A percentile compares a stretch with the other conserved stretches of the same genome.
phyloP scores from a whole-genome alignment of 2,888 invertebrate genomes.

The Oscheius sp. region DNA sequence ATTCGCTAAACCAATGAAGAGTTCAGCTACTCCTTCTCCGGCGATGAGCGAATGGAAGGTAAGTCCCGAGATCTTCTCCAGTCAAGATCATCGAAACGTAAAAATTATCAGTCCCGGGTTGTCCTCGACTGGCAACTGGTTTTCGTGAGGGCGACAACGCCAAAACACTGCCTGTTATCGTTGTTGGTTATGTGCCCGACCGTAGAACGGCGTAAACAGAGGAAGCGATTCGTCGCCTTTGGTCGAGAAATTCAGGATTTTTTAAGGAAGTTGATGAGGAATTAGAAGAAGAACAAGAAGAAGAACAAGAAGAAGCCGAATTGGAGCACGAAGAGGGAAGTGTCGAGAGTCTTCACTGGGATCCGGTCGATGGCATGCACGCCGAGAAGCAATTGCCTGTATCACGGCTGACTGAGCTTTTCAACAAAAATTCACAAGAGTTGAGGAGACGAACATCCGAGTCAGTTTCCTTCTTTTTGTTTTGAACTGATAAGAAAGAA shows the following conservation, averaged over 20 bases:
- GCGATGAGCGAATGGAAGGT: constrained; percentile 61
- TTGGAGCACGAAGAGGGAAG: constrained; percentile 41
- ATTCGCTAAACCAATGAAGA: constrained; percentile 44
- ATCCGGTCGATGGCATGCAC: constrained; percentile 68
- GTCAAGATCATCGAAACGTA: too few species aligned
- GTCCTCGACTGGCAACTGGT: constrained; percentile 18
- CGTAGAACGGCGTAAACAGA: neutral
- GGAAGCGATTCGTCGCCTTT: too few species aligned
- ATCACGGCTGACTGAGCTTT: constrained; percentile 51
- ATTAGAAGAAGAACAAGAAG: constrained; percentile 35
- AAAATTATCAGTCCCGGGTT: neutral
- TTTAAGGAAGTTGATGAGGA: constrained; percentile 28
- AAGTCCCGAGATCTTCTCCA: too few species aligned
- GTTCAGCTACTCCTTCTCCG: constrained; percentile 40
- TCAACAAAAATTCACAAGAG: constrained; percentile 23
- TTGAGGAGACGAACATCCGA: constrained; percentile 24
- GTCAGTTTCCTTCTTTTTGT: constrained; percentile 5
- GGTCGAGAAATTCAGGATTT: too few species aligned
- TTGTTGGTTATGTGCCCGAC: neutral
- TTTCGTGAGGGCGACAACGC: constrained; percentile 11
- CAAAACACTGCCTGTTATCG: constrained; percentile 15
- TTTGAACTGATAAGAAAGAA: neutral
- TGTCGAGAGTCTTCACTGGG: constrained; percentile 64
- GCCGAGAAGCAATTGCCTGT: constrained; percentile 70
- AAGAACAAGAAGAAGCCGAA: constrained; percentile 41